Evolutionary conservation across 2,888 invertebrate genomes (phyloP), one percentile per base, ranked within the genome.

Genomic region (Dicyrtoma fusca): DNA sequence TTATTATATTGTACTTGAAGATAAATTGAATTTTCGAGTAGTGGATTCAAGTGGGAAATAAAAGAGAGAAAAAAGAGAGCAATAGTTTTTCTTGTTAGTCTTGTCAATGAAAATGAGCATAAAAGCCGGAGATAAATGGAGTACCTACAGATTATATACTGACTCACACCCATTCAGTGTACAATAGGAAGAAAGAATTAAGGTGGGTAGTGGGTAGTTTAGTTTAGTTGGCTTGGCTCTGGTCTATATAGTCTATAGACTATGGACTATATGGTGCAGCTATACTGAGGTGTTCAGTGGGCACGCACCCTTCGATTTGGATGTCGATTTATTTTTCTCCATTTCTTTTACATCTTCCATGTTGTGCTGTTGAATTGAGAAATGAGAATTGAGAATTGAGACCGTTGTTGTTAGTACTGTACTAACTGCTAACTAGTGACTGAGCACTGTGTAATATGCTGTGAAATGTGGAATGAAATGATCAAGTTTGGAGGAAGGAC

Each of bases 301-400:
- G 75, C 77, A 78, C 76, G 78, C 73, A 74, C 76, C 76, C 75
- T 69, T 55, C 17, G 55, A 23, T 55, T 62, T 45, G 14, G 23
- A n/a, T n/a, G n/a, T n/a, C n/a, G n/a, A n/a, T n/a, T 34, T 34
- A 5, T 8, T 34, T 34, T 34, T 34, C 34, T 34, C 8, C 34
- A 34, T 5, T 34, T 34, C 34, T n/a, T n/a, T n/a, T n/a, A n/a
- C n/a, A n/a, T n/a, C n/a, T 34, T 34, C 34, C 34, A 34, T 34
- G 34, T 34, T 34, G 34, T 34, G 34, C 8, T 34, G 34, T 34
- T 34, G 34, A 8, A n/a, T n/a, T n/a, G n/a, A n/a, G n/a, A n/a
- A n/a, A n/a, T n/a, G n/a, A n/a, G n/a, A n/a, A 17, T 49, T 49
- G 45, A 45, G 49, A 49, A 11, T 21, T 17, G 53, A 53, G 14